phyloP scores from a whole-genome alignment of 2,113 vertebrate species.

The Tychaedon coryphoeus region DNA sequence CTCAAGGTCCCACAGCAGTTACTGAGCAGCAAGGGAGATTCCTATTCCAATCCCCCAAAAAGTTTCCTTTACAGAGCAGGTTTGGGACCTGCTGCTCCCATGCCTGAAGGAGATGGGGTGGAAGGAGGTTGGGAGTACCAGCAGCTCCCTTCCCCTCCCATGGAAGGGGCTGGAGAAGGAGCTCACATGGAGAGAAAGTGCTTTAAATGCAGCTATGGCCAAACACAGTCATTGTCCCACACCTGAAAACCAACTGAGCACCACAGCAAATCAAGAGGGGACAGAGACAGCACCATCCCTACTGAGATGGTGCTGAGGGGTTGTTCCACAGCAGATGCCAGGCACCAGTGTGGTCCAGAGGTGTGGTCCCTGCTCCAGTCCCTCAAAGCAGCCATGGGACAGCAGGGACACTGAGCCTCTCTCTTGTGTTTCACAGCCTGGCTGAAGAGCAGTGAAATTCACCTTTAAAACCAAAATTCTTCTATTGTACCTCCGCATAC shows the following conservation, averaged over 20 bases:
- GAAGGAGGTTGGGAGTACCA: neutral
- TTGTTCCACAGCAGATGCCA: neutral
- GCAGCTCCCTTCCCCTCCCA: neutral
- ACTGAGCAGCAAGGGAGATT: fast-evolving
- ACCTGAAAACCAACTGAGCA: neutral
- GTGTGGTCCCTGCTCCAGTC: too few species aligned
- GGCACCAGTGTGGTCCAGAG: fast-evolving
- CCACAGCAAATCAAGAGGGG: neutral
- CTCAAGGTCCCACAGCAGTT: neutral
- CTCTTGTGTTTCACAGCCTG: neutral
- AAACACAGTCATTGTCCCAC: fast-evolving
- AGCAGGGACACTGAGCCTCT: neutral
- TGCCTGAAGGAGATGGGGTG: neutral
- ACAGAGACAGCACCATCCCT: neutral
- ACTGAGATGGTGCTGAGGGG: too few species aligned
- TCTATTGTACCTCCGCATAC: neutral
- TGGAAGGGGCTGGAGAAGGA: neutral
- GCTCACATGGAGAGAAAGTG: neutral
- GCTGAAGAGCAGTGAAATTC: neutral
- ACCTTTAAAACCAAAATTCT: neutral
- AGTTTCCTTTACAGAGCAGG: fast-evolving
- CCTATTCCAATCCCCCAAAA: fast-evolving
- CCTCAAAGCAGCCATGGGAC: neutral
- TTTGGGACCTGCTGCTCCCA: neutral
- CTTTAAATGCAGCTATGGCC: neutral